phyloP scores from a whole-genome alignment of 2,797 vertebrate species.

The Poecilia picta region DNA sequence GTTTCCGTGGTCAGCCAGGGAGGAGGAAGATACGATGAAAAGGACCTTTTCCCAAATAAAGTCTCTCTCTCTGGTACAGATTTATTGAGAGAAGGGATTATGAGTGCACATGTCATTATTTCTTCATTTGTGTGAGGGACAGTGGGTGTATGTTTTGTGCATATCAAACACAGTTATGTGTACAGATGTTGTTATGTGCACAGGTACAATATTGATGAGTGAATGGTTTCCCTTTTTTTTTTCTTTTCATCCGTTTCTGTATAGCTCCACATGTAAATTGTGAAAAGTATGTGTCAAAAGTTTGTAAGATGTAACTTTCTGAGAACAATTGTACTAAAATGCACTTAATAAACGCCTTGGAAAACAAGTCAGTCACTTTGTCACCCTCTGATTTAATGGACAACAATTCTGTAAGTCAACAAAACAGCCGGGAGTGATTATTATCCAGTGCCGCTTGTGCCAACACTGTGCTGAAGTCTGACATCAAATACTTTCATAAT shows the following conservation, averaged over 20 bases:
- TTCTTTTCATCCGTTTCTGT: constrained; percentile 68
- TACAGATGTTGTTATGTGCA: constrained; percentile 60
- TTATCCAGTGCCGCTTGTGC: constrained; percentile 59
- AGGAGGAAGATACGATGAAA: constrained; percentile 30
- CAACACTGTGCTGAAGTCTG: constrained; percentile 38
- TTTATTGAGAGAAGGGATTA: constrained; percentile 45
- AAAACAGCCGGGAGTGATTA: constrained; percentile 52
- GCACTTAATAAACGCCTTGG: constrained; percentile 87
- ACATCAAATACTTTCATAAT: constrained; percentile 57
- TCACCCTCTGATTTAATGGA: constrained; percentile 43
- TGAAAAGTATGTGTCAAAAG: constrained; percentile 85
- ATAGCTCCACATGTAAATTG: constrained; percentile 86
- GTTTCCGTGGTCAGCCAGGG: constrained; percentile 32
- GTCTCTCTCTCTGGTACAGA: constrained; percentile 58
- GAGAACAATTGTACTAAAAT: constrained; percentile 88
- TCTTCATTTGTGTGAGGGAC: constrained; percentile 38
- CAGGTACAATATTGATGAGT: constrained; percentile 67
- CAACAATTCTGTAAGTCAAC: constrained; percentile 54
- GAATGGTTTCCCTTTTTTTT: constrained; percentile 32
- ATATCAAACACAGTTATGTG: constrained; percentile 55
- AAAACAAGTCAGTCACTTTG: constrained; percentile 72
- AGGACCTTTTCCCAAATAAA: constrained; percentile 30
- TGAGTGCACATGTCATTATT: constrained; percentile 58
- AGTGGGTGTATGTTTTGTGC: constrained; percentile 35
- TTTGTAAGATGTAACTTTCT: constrained; percentile 88